A percentile compares a stretch with the other conserved stretches of the same genome.
Evolutionary conservation across 1,140 invertebrate genomes (phyloP).

Genomic region (Notospermus geniculatus): DNA sequence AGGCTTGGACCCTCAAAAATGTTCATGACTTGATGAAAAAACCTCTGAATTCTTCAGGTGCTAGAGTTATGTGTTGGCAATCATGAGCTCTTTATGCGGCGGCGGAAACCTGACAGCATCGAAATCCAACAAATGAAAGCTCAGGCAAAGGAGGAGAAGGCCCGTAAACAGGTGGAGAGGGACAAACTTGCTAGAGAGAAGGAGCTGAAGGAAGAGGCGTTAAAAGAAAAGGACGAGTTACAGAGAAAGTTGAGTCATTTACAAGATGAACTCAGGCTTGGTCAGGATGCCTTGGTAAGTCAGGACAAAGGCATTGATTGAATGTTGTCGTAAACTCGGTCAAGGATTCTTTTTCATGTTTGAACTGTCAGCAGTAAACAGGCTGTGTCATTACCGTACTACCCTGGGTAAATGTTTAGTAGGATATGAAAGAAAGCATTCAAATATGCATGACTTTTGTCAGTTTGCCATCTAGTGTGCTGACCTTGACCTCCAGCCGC

Average conservation of each 20-base stretch:
- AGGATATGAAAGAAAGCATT: too few relatives aligned
- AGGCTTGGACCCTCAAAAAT: too few relatives aligned
- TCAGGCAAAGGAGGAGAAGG: conserved; percentile 89
- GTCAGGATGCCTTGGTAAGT: conserved; percentile 82
- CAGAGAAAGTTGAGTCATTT: conserved; percentile 82
- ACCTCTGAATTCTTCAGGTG: conserved; percentile 63
- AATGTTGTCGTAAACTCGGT: too few relatives aligned
- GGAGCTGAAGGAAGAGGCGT: conserved; percentile 85
- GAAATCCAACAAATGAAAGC: conserved; percentile 99
- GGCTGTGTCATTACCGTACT: too few relatives aligned
- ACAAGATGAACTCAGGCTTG: conserved; percentile 76
- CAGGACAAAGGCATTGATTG: too few relatives aligned
- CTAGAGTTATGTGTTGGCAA: conserved; percentile 97
- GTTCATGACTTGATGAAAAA: too few relatives aligned
- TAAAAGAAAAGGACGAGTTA: conserved; percentile 84
- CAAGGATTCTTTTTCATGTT: too few relatives aligned
- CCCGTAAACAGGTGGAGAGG: conserved; percentile 60
- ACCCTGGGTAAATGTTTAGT: too few relatives aligned
- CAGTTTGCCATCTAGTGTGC: too few relatives aligned
- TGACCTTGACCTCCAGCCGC: too few relatives aligned
- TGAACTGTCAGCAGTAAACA: too few relatives aligned
- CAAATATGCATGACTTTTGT: too few relatives aligned
- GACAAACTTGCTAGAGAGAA: conserved; percentile 89
- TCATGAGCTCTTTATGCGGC: conserved; percentile 95
- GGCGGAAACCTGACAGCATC: conserved; percentile 96